These are phyloP conservation scores for Trialeurodes vaporariorum DNA, from an alignment of 1,140 invertebrate genomes.

Conservation along the genomic window DNA sequence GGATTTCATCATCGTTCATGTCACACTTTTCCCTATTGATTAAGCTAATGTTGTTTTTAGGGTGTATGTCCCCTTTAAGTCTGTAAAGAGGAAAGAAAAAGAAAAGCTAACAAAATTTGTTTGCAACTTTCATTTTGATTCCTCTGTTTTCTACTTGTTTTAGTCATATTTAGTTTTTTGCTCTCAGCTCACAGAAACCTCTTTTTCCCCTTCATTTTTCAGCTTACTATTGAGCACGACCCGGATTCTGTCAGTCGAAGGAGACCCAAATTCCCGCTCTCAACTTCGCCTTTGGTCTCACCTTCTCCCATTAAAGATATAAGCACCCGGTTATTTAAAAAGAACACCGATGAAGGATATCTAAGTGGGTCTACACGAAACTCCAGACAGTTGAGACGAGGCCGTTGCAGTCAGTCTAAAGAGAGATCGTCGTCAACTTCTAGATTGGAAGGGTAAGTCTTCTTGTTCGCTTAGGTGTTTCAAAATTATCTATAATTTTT, in stretches of 20 bases:
- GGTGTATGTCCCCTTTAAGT: too few relatives aligned
- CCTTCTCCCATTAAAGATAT: slow-evolving; percentile 8
- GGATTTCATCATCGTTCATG: too few relatives aligned
- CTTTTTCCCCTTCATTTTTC: too few relatives aligned
- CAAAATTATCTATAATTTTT: not conserved
- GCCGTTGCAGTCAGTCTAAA: slow-evolving; percentile 43
- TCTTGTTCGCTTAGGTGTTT: not conserved
- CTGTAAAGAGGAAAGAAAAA: too few relatives aligned
- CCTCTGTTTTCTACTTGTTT: too few relatives aligned
- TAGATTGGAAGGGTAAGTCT: slow-evolving; percentile 55
- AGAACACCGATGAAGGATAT: slow-evolving; percentile 48
- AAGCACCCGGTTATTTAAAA: slow-evolving; percentile 49
- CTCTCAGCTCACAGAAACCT: too few relatives aligned
- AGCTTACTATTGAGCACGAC: slow-evolving; percentile 81
- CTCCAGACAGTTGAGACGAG: slow-evolving; percentile 41
- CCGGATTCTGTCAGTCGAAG: slow-evolving; percentile 50
- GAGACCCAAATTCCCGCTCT: slow-evolving; percentile 31
- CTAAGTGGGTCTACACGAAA: slow-evolving; percentile 37
- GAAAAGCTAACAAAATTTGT: too few relatives aligned
- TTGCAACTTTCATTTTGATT: too few relatives aligned
- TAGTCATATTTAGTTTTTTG: too few relatives aligned
- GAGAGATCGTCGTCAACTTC: slow-evolving; percentile 77
- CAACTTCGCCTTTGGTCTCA: too few relatives aligned
- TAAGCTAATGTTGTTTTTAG: too few relatives aligned
- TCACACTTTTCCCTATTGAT: too few relatives aligned